Conservation (phyloP, 2,113 vertebrate species). For the Mormoops blainvillei region DNA sequence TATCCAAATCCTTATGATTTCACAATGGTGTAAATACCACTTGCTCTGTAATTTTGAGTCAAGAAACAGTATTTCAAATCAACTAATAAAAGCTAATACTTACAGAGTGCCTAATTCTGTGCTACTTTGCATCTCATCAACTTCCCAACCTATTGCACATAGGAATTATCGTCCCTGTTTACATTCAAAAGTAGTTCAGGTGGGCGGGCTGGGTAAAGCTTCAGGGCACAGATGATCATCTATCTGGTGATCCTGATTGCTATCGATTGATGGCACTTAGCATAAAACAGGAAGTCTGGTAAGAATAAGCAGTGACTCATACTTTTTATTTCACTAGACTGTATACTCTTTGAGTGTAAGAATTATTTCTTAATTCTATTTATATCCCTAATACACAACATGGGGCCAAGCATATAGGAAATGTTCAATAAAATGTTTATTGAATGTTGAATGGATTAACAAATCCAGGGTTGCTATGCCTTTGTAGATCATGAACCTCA, state of each 20-base stretch:
- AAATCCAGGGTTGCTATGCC: not conserved
- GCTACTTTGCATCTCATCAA: not conserved
- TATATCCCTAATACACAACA: not conserved
- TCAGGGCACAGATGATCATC: not conserved
- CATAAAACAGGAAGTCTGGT: not conserved
- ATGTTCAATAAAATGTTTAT: not conserved
- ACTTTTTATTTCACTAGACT: not conserved
- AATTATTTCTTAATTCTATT: not conserved
- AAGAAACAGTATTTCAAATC: not conserved
- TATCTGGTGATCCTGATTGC: not conserved
- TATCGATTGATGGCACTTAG: not conserved
- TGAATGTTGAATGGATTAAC: not conserved
- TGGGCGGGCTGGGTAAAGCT: not conserved
- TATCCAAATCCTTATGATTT: not conserved
- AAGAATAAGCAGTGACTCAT: not conserved
- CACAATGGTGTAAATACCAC: not conserved
- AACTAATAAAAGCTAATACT: not conserved
- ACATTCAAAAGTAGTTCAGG: not conserved
- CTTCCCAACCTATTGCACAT: not conserved
- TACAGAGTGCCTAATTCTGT: not conserved
- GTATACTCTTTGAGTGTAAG: not conserved
- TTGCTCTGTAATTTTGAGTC: not conserved
- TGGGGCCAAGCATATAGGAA: not conserved
- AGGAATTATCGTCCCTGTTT: not conserved
- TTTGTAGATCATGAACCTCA: not conserved